Evolutionary conservation across 1,140 invertebrate genomes (phyloP), one percentile per base, ranked within the genome.

Genomic region (Aplysia californica): DNA sequence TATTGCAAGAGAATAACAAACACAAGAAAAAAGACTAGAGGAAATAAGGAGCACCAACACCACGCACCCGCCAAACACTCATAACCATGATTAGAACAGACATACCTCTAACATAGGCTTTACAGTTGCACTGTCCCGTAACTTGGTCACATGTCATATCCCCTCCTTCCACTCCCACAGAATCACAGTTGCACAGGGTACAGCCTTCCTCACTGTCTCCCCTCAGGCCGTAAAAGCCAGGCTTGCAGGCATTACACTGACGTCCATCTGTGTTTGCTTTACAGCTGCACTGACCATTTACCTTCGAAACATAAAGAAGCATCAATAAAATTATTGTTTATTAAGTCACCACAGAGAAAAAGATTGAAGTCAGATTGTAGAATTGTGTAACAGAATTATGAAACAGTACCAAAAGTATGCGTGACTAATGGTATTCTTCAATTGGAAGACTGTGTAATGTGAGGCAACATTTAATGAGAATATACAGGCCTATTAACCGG

Each of bases 181-280:
- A 41, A 56, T 85, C 72, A 84, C 89, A 90, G n/a, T 69, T 77
- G 80, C 89, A 90, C 0, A 79, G 59, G 18, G 82, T 77, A 82
- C 89, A 90, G 5, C 89, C 89, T 23, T 93, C 89, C 0, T 94
- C 93, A 91, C 98, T 98, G 55, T 92, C 92, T 1, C 93, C 91
- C 83, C 95, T 94, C 2, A 99, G 91, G 89, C 98, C 98, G 96
- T 96, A 99, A 89, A 92, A 99, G 0, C 98, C 92, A 0, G 95
- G 94, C 86, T 94, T 95, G 88, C 98, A 99, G 79, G 58, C 33
- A 59, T 98, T 94, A 88, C 98, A 99, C 77, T 96, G 97, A 69
- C 97, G 92, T 0, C 98, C 98, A 76, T 94, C 93, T 0, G 99
- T 98, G 10, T 96, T 93, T 44, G 95, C 93, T 86, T 99, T 99